phyloP scores from a whole-genome alignment of 2,113 vertebrate genomes.

The Vidua macroura region DNA sequence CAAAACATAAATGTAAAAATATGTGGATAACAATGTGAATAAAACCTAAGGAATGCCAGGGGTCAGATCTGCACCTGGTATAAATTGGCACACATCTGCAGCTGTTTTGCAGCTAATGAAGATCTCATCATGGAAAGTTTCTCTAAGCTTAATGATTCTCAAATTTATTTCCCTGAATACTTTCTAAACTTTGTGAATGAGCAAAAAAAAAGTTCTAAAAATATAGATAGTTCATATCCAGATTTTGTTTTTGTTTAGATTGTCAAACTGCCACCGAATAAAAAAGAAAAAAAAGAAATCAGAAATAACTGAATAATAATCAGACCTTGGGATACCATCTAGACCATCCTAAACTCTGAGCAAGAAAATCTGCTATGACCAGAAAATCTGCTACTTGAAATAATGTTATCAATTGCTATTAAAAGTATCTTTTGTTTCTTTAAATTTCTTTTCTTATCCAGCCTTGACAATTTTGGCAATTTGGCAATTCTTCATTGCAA shows the following conservation, averaged over 20 bases:
- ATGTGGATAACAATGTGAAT: not conserved
- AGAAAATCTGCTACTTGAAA: not conserved
- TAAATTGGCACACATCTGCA: not conserved
- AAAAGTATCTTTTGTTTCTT: not conserved
- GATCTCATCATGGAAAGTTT: not conserved
- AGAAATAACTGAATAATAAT: not conserved
- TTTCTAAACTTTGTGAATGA: not conserved
- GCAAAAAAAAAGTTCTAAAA: not conserved
- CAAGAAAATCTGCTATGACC: not conserved
- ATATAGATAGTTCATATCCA: not conserved
- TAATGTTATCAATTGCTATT: not conserved
- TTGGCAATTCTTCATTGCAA: not conserved
- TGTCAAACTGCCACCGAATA: not conserved
- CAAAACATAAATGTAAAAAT: not conserved
- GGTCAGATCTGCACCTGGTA: not conserved
- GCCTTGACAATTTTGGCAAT: not conserved
- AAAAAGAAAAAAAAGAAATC: too few relatives aligned
- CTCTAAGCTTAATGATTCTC: not conserved
- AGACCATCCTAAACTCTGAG: not conserved
- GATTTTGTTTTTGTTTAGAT: not conserved
- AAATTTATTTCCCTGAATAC: not conserved
- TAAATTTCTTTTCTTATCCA: not conserved
- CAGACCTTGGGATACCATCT: not conserved
- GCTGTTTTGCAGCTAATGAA: not conserved
- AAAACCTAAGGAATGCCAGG: not conserved